Evolutionary conservation across 2,797 vertebrate species (phyloP).

Genomic region (Tragelaphus oryx): DNA sequence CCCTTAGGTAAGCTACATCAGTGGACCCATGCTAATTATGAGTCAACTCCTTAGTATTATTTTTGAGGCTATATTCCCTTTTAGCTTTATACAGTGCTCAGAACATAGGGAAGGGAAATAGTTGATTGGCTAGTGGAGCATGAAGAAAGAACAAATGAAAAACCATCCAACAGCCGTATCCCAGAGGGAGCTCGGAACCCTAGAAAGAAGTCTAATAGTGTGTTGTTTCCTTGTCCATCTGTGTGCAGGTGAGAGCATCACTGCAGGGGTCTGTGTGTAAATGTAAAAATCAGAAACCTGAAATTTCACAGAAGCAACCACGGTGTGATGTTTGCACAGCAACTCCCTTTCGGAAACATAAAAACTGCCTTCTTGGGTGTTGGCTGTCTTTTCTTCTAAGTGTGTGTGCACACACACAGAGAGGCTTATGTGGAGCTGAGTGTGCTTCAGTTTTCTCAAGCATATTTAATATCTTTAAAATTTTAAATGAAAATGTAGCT

Average conservation of each 20-base stretch:
- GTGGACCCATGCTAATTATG: constrained; percentile 43
- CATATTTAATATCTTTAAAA: constrained; percentile 81
- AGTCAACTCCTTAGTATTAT: constrained; percentile 42
- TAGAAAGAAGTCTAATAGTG: constrained; percentile 42
- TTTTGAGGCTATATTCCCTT: constrained; percentile 47
- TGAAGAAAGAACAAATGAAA: constrained; percentile 68
- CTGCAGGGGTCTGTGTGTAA: background rate
- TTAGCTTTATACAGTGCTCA: background rate
- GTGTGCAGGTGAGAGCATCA: background rate
- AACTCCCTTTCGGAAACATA: constrained; percentile 29
- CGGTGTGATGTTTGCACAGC: background rate
- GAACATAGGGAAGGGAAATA: background rate
- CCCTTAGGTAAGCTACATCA: constrained; percentile 17
- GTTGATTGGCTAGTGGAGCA: constrained; percentile 66
- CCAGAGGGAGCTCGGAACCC: constrained; percentile 50
- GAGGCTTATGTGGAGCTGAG: constrained; percentile 17
- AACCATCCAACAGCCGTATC: constrained; percentile 36
- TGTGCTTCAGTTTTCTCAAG: constrained; percentile 73
- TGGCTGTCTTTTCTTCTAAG: background rate
- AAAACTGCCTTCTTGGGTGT: constrained; percentile 21
- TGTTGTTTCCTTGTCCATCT: background rate
- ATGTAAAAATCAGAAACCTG: constrained; percentile 53
- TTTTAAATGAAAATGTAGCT: constrained; percentile 87
- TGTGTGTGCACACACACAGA: background rate
- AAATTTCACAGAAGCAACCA: background rate